phyloP scores from a whole-genome alignment of 2,797 vertebrate species.

The Sebastes paucispinis region DNA sequence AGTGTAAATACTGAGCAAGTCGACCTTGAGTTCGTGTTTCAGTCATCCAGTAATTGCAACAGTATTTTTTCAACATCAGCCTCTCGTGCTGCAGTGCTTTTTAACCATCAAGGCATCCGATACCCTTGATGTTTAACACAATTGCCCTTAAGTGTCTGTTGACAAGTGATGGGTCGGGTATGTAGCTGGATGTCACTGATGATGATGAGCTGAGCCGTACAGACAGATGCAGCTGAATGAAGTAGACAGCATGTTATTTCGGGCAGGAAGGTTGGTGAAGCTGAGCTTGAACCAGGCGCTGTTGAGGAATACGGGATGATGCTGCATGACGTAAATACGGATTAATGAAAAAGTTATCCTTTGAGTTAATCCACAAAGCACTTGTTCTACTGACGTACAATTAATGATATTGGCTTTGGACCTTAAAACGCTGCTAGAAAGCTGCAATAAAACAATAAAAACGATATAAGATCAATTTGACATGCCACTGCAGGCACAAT shows the following conservation, averaged over 20 bases:
- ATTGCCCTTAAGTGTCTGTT: slow-evolving; percentile 21
- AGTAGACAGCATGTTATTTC: not conserved
- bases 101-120: not conserved
- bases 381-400: not conserved
- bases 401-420: not conserved
- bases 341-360: not conserved
- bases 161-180: slow-evolving; percentile 19
- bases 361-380: not conserved
- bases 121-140: slow-evolving; percentile 9
- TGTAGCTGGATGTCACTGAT: slow-evolving; percentile 11
- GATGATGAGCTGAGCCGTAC: not conserved
- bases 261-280: not conserved
- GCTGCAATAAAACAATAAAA: too few relatives aligned
- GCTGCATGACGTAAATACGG: not conserved
- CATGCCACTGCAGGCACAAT: not conserved
- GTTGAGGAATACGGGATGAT: not conserved
- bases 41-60: not conserved
- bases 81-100: not conserved
- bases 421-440: too few relatives aligned
- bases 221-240: slow-evolving; percentile 2
- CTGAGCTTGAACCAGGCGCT: not conserved
- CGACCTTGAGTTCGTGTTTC: not conserved
- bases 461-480: too few relatives aligned
- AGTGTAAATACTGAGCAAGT: not conserved
- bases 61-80: not conserved